Evolutionary conservation across 1,140 invertebrate genomes (phyloP).

Genomic region (Drosophila navojoa): DNA sequence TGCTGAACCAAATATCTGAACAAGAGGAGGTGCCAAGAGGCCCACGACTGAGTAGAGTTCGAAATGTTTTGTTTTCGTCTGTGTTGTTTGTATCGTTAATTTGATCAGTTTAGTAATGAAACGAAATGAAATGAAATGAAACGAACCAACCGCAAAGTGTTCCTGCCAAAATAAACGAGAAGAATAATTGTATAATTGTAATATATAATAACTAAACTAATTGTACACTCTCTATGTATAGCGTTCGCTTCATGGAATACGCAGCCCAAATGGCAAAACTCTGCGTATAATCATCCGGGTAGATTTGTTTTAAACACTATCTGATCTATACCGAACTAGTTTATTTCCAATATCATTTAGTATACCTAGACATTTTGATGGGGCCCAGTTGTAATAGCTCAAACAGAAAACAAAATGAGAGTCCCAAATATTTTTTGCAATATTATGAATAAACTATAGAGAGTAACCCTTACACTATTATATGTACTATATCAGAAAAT

Average conservation of each 20-base stretch:
- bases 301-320: constrained; percentile 22
- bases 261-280: background rate
- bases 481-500: constrained; percentile 40
- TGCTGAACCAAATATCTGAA: constrained; percentile 33
- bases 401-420: constrained; percentile 10
- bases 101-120: constrained; percentile 21
- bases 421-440: constrained; percentile 52
- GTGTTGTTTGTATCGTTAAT: constrained; percentile 49
- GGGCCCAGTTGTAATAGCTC: constrained; percentile 26
- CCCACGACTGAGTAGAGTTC: constrained; percentile 32
- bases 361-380: constrained; percentile 17
- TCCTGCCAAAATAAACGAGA: constrained; percentile 40
- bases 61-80: constrained; percentile 15
- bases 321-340: background rate
- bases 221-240: constrained; percentile 7
- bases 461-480: constrained; percentile 31
- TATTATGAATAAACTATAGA: constrained; percentile 59
- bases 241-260: background rate
- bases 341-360: constrained; percentile 38
- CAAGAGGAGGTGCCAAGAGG: constrained; percentile 14
- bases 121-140: constrained; percentile 6
- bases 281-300: constrained; percentile 2
- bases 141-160: constrained; percentile 52
- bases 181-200: constrained; percentile 9
- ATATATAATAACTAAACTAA: constrained; percentile 1